Evolutionary conservation across 2,888 invertebrate species (phyloP), one percentile per base, ranked within the genome.

Genomic region (Arenicola marina): DNA sequence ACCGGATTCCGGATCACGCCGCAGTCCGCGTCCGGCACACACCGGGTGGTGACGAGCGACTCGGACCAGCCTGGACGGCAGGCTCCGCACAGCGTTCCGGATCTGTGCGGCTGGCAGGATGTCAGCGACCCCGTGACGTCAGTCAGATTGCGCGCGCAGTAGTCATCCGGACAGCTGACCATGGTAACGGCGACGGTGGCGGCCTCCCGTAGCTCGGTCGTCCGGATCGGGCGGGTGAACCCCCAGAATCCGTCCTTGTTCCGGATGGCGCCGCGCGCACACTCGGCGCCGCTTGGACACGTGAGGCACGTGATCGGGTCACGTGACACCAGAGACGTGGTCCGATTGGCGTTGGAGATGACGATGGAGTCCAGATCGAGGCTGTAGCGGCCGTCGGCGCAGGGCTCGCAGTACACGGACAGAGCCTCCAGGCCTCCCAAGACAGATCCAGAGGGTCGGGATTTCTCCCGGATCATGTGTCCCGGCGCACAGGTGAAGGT

Each of bases 81-180:
- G 4, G 55, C 38, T 1, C 67, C 67, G 51, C 67, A 67, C 32
- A 67, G 57, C 11, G 48, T n/a, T n/a, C 67, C 67, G n/a, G 24
- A 43, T 21, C 67, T 48, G 46, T 48, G 4, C 21, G 32, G 38
- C n/a, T 62, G 55, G 34, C 67, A 67, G 1, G 48, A 44, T 21
- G 44, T 38, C 31, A 56, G 56, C 0, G 46, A 26, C 15, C 61
- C 51, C 11, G 31, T 24, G n/a, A 18, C 32, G 33, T 28, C 24
- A 4, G 34, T 26, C 2, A 26, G 29, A 33, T 26, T 38, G 43
- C n/a, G 26, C 18, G 24, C 55, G 56, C 67, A 67, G 34, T 67
- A 67, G 4, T 61, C 67, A 29, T 66, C 61, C 7, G 67, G 65
- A 31, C 67, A 67, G 2, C 32, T 21, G 32, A 66, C 51, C 67